phyloP scores from a whole-genome alignment of 1,140 invertebrate genomes.

The Drosophila elegans region DNA sequence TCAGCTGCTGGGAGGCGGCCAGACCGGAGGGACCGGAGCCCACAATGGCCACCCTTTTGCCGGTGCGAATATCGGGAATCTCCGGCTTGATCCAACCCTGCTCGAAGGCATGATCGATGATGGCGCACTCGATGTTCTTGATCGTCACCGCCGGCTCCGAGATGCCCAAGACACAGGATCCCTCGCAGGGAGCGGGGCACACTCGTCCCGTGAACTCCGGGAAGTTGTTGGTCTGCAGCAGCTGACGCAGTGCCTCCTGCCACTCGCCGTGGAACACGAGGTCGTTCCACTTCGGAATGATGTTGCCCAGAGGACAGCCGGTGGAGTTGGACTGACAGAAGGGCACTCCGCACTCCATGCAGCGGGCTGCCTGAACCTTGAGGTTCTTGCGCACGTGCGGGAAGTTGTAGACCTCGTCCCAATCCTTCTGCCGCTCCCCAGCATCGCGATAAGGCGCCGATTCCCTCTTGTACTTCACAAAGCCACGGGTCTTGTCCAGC shows the following conservation, averaged over 20 bases:
- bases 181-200: constrained; percentile 99
- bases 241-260: constrained; percentile 97
- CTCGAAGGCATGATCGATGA: constrained; percentile 99
- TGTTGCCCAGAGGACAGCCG: constrained; percentile 98
- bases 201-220: constrained; percentile 99
- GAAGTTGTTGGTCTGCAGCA: constrained; percentile 99
- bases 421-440: constrained; percentile 94
- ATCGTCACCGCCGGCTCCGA: constrained; percentile 98
- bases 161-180: constrained; percentile 98
- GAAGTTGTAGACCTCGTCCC: constrained; percentile 98
- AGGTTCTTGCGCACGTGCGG: constrained; percentile 94
- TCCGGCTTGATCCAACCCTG: constrained; percentile 97
- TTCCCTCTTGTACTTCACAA: constrained; percentile 97
- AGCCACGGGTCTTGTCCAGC: constrained; percentile 96
- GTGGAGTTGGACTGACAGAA: constrained; percentile 98
- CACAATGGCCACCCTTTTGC: constrained; percentile 95
- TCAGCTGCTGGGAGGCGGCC: constrained; percentile 98
- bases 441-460: constrained; percentile 93
- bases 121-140: constrained; percentile 99
- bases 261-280: constrained; percentile 97
- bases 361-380: constrained; percentile 96
- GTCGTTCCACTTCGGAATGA: constrained; percentile 99
- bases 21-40: constrained; percentile 98
- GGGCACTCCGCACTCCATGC: constrained; percentile 99
- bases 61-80: constrained; percentile 88